A percentile compares a stretch with the other conserved stretches of the same genome.
Conservation (phyloP, 1,140 invertebrate species). For the Megalopta genalis region DNA sequence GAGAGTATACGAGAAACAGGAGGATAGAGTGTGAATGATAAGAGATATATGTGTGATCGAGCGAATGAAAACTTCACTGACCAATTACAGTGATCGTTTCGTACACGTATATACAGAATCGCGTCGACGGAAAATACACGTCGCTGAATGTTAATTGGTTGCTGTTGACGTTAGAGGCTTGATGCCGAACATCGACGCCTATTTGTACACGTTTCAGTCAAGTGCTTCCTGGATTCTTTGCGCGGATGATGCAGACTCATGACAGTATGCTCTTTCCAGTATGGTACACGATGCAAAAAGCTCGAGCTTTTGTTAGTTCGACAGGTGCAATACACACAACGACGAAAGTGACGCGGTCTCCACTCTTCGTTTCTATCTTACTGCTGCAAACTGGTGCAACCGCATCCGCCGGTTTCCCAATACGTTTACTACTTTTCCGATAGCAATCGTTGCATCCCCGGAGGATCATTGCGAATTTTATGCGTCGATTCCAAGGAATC, state of each 20-base stretch:
- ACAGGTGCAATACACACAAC: slow-evolving; percentile 58
- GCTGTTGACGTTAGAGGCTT: not conserved
- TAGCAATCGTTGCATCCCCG: too few relatives aligned
- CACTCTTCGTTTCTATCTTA: slow-evolving; percentile 5
- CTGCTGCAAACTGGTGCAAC: slow-evolving; percentile 24
- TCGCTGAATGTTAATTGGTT: not conserved
- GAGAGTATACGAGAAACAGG: too few relatives aligned
- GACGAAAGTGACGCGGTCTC: slow-evolving; percentile 37
- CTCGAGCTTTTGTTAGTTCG: slow-evolving; percentile 60
- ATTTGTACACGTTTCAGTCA: not conserved
- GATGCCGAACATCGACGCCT: not conserved
- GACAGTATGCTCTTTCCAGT: slow-evolving; percentile 36
- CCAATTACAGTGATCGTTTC: not conserved
- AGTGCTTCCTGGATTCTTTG: not conserved
- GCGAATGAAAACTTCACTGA: not conserved
- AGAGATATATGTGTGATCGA: not conserved
- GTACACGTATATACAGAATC: not conserved
- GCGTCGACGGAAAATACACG: not conserved
- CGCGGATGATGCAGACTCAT: slow-evolving; percentile 18
- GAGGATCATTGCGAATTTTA: too few relatives aligned
- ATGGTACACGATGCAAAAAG: slow-evolving; percentile 57
- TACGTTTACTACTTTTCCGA: not conserved
- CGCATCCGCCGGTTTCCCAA: slow-evolving; percentile 2
- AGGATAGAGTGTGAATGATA: not conserved
- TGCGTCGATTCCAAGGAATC: too few relatives aligned